Conservation (phyloP, 2,888 invertebrate species). For the Drosophila yooni region DNA sequence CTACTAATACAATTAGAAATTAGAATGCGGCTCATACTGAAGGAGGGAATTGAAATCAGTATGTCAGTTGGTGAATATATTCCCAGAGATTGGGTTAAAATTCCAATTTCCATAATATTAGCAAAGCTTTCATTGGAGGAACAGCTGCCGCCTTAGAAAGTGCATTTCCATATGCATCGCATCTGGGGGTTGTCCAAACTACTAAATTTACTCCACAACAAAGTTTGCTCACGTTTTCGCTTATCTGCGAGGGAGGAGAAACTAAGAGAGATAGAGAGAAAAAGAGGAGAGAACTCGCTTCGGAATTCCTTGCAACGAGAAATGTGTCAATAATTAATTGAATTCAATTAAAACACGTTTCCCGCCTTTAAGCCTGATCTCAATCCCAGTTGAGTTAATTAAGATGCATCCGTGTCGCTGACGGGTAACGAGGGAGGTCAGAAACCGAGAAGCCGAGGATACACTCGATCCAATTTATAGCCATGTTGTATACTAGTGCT, state of each 20-base stretch:
- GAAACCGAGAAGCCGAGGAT: slow-evolving; percentile 2
- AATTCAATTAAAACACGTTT: slow-evolving; percentile 81
- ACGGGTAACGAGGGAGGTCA: slow-evolving; percentile 26
- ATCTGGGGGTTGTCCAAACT: slow-evolving; percentile 20
- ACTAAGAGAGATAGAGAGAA: background rate
- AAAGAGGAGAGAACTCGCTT: slow-evolving; percentile 40
- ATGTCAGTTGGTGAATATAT: slow-evolving; percentile 41
- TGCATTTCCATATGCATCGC: slow-evolving; percentile 68
- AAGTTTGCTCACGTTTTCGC: slow-evolving; percentile 62
- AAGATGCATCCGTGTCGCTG: slow-evolving; percentile 80
- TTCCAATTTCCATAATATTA: slow-evolving; percentile 59
- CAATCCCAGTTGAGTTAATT: slow-evolving; percentile 64
- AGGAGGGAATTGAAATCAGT: slow-evolving; percentile 9
- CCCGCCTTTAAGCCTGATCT: slow-evolving; percentile 23
- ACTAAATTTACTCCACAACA: slow-evolving; percentile 42
- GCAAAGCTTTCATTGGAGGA: slow-evolving; percentile 25
- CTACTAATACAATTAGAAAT: slow-evolving; percentile 34
- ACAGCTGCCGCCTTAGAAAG: slow-evolving; percentile 58
- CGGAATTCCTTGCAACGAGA: slow-evolving; percentile 70
- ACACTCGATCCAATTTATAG: slow-evolving; percentile 30
- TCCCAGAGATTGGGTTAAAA: slow-evolving; percentile 61
- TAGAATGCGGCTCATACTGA: slow-evolving; percentile 2
- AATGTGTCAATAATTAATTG: slow-evolving; percentile 85
- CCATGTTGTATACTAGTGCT: slow-evolving; percentile 49
- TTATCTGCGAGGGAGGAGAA: slow-evolving; percentile 41